Percentiles rank a stretch among this genome's conserved stretches.
phyloP scores from a whole-genome alignment of 2,888 invertebrate species.

The Cerastis rubricosa region DNA sequence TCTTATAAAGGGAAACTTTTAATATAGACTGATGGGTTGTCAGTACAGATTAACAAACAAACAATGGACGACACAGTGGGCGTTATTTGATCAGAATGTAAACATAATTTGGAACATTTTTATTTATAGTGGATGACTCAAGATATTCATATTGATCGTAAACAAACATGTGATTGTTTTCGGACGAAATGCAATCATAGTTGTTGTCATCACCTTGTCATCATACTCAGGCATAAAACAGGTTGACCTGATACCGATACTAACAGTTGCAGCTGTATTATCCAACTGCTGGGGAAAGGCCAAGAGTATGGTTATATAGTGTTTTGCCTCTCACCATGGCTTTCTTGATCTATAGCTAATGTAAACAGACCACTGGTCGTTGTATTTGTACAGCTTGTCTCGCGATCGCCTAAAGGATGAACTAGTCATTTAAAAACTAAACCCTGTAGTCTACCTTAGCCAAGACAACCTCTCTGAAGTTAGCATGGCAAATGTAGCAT shows the following conservation, averaged over 20 bases:
- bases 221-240: background rate
- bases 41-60: conserved; percentile 29
- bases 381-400: background rate
- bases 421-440: background rate
- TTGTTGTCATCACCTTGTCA: conserved; percentile 6
- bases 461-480: background rate
- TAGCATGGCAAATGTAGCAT: too few relatives aligned
- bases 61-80: conserved; percentile 23
- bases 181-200: conserved; percentile 11
- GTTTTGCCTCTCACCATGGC: background rate
- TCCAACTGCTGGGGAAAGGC: background rate
- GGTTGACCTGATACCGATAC: background rate
- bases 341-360: background rate
- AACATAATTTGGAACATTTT: conserved; percentile 37
- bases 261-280: too few relatives aligned
- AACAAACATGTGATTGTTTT: conserved; percentile 21
- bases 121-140: conserved; percentile 27
- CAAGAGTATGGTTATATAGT: too few relatives aligned
- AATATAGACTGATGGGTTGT: conserved; percentile 23
- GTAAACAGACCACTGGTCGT: background rate
- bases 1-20: conserved; percentile 39
- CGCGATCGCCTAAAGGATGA: background rate
- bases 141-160: conserved; percentile 16
- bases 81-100: conserved; percentile 23
- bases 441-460: background rate